Conservation (phyloP, 2,797 vertebrate species). For the Craterocephalus amniculus region DNA sequence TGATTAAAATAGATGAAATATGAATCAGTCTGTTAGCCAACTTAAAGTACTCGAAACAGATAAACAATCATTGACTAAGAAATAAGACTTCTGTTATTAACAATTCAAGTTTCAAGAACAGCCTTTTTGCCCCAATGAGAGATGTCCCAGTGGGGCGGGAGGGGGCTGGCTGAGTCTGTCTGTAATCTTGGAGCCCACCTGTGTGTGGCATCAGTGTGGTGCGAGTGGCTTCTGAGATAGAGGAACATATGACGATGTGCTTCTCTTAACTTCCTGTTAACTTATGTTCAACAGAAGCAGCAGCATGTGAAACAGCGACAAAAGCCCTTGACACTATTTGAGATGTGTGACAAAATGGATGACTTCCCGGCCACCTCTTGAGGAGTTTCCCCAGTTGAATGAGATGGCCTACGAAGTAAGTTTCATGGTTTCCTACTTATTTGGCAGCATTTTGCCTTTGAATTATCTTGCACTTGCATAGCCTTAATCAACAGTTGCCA, state of each 20-base stretch:
- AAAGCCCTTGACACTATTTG: slow-evolving; percentile 29
- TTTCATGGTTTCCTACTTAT: slow-evolving; percentile 21
- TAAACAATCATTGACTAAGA: slow-evolving; percentile 10
- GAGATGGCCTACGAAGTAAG: slow-evolving; percentile 65
- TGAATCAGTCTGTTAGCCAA: background rate
- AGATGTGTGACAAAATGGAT: slow-evolving; percentile 58
- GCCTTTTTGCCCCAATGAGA: slow-evolving; percentile 18
- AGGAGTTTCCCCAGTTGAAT: slow-evolving; percentile 30
- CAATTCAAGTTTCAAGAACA: background rate
- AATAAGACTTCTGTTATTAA: background rate
- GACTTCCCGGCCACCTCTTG: slow-evolving; percentile 16
- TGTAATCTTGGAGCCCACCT: slow-evolving; percentile 83
- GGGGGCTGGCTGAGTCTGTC: slow-evolving; percentile 37
- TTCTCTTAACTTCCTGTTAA: slow-evolving; percentile 85
- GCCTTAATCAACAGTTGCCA: slow-evolving; percentile 9
- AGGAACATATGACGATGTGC: slow-evolving; percentile 83
- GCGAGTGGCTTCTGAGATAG: slow-evolving; percentile 84
- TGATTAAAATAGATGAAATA: background rate
- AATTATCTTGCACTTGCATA: slow-evolving; percentile 33
- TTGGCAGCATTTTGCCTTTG: slow-evolving; percentile 12
- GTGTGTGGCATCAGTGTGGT: slow-evolving; percentile 75
- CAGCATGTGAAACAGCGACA: slow-evolving; percentile 68
- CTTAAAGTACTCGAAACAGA: background rate
- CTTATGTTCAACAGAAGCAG: slow-evolving; percentile 73
- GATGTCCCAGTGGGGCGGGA: slow-evolving; percentile 45